Evolutionary conservation across 1,140 invertebrate species (phyloP).

Genomic region (Linepithema humile): DNA sequence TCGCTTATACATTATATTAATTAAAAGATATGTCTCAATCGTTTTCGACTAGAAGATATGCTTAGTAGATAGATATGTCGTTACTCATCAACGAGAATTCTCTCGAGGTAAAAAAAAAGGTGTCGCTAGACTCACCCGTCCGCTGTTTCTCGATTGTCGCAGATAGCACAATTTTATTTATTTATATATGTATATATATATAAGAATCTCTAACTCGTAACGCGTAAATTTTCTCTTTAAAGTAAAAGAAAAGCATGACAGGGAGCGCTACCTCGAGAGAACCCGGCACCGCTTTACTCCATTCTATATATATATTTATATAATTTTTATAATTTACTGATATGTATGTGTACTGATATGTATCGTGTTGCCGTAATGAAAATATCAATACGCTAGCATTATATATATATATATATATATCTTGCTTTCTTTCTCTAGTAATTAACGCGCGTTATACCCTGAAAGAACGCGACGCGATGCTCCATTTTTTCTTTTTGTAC

Average conservation of each 20-base stretch:
- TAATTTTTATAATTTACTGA: slow-evolving; percentile 61
- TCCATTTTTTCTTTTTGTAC: slow-evolving; percentile 58
- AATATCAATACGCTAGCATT: slow-evolving; percentile 66
- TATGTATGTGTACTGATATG: slow-evolving; percentile 72
- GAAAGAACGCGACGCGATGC: slow-evolving; percentile 66
- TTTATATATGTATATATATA: background rate
- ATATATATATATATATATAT: slow-evolving; percentile 41
- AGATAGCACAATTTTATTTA: slow-evolving; percentile 28
- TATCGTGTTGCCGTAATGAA: slow-evolving; percentile 68
- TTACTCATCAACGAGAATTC: slow-evolving; percentile 37
- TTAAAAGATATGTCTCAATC: slow-evolving; percentile 67
- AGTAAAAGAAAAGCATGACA: slow-evolving; percentile 26
- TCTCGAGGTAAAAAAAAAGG: slow-evolving; percentile 39
- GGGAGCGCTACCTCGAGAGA: slow-evolving; percentile 48
- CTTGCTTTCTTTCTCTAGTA: slow-evolving; percentile 46
- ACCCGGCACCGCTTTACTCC: slow-evolving; percentile 25
- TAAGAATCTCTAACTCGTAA: slow-evolving; percentile 32
- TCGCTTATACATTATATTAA: slow-evolving; percentile 56
- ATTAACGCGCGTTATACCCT: slow-evolving; percentile 64
- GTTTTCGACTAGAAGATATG: slow-evolving; percentile 71
- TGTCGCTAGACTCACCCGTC: background rate
- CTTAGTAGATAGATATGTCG: slow-evolving; percentile 63
- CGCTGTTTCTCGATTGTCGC: slow-evolving; percentile 41
- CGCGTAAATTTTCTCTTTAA: slow-evolving; percentile 14
- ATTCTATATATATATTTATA: slow-evolving; percentile 31